These are phyloP conservation scores for Taurulus bubalis DNA, from an alignment of 2,113 vertebrate species.

Conservation along the genomic window DNA sequence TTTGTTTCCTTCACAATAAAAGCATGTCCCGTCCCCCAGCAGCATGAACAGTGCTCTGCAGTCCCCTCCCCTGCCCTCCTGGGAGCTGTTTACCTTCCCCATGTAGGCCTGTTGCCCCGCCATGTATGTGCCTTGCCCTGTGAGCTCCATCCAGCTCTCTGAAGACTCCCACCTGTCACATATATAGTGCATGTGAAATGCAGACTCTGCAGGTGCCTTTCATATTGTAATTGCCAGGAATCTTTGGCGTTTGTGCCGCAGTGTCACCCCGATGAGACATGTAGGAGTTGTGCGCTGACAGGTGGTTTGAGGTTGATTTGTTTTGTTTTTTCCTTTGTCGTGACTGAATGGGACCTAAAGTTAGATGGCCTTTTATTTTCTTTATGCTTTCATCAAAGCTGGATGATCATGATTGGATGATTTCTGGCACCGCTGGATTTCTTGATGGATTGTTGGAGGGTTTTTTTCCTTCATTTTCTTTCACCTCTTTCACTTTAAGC, in stretches of 20 bases:
- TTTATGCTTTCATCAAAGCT: not conserved
- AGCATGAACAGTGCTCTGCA: not conserved
- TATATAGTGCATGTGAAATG: slow-evolving; percentile 74
- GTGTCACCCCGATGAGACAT: slow-evolving; percentile 44
- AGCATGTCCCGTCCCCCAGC: not conserved
- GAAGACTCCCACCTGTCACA: slow-evolving; percentile 69
- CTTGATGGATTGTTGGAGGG: not conserved
- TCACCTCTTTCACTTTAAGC: not conserved
- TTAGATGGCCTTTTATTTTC: not conserved
- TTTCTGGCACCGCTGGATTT: not conserved
- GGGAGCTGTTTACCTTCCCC: slow-evolving; percentile 73
- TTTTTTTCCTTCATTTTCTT: not conserved
- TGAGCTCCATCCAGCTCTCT: slow-evolving; percentile 54
- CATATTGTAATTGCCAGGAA: slow-evolving; percentile 70
- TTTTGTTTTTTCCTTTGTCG: not conserved
- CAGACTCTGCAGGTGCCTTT: slow-evolving; percentile 77
- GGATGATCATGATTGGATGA: not conserved
- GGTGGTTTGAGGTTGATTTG: not conserved
- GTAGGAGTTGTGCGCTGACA: slow-evolving; percentile 18
- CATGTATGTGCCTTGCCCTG: slow-evolving; percentile 11
- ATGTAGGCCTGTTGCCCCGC: slow-evolving; percentile 51
- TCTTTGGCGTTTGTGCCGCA: slow-evolving; percentile 39
- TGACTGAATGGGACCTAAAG: not conserved
- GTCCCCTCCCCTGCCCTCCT: not conserved
- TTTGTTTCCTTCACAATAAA: slow-evolving; percentile 6